These are phyloP conservation scores for Lophius americanus DNA, from an alignment of 2,797 vertebrate species.

Conservation along the genomic window DNA sequence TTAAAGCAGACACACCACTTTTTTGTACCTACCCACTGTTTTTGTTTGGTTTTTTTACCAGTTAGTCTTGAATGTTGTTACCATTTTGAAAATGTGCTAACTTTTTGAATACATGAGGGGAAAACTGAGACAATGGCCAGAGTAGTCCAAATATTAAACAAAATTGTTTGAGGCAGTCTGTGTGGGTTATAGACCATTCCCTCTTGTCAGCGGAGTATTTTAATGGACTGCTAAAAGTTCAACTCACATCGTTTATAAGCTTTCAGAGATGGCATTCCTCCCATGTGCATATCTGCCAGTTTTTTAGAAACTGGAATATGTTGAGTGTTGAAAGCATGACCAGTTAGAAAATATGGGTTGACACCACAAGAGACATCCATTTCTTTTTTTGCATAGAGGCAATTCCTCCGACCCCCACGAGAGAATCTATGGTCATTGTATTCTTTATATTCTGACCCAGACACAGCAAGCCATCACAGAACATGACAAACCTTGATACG, in stretches of 20 bases:
- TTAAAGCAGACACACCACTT: slow-evolving; percentile 85
- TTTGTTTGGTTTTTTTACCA: slow-evolving; percentile 56
- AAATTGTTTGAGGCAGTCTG: slow-evolving; percentile 82
- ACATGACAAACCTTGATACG: slow-evolving; percentile 67
- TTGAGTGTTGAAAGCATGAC: slow-evolving; percentile 84
- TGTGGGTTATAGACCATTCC: slow-evolving; percentile 81
- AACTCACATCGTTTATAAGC: slow-evolving; percentile 71
- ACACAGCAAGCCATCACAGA: slow-evolving; percentile 62
- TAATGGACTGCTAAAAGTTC: slow-evolving; percentile 85
- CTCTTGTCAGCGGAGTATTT: slow-evolving; percentile 82
- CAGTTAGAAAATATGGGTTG: slow-evolving; percentile 81
- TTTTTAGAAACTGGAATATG: slow-evolving; percentile 75
- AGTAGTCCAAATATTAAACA: slow-evolving; percentile 52
- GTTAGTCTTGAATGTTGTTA: slow-evolving; percentile 84
- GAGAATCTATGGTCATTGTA: slow-evolving; percentile 59
- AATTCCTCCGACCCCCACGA: slow-evolving; percentile 56
- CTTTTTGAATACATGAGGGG: slow-evolving; percentile 67
- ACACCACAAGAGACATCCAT: slow-evolving; percentile 78
- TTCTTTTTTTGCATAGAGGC: slow-evolving; percentile 77
- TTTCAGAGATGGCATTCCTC: slow-evolving; percentile 83
- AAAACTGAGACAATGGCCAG: slow-evolving; percentile 70
- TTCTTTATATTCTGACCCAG: slow-evolving; percentile 71
- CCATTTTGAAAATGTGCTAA: slow-evolving; percentile 67
- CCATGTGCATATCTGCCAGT: slow-evolving; percentile 83
- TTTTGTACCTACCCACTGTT: slow-evolving; percentile 59